Percentiles rank a stretch among this genome's conserved stretches.
Conservation (phyloP, 2,113 vertebrate species). For the Nesoenas mayeri region DNA sequence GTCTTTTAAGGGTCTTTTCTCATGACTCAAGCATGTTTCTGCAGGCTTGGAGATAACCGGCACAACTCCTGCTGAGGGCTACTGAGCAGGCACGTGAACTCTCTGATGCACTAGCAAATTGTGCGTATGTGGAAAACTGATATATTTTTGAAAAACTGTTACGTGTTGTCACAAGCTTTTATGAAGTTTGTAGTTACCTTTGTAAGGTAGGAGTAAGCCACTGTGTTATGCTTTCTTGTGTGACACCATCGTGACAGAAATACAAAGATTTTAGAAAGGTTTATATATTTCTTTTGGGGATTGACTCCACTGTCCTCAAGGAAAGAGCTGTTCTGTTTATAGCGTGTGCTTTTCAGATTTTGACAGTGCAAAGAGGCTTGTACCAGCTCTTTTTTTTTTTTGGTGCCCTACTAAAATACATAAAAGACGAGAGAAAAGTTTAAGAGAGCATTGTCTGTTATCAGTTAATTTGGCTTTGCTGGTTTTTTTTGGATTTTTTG, state of each 20-base stretch:
- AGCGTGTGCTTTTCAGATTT: neutral
- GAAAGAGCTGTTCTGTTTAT: neutral
- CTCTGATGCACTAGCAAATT: neutral
- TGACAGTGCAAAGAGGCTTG: neutral
- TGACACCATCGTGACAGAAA: neutral
- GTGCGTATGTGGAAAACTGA: neutral
- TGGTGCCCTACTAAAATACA: neutral
- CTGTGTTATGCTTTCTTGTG: neutral
- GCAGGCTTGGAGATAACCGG: neutral
- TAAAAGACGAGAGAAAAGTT: neutral
- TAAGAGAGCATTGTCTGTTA: neutral
- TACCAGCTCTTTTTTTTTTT: neutral
- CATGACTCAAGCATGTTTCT: neutral
- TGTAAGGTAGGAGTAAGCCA: neutral
- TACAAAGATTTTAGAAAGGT: neutral
- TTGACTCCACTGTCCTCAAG: neutral
- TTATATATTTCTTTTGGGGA: neutral
- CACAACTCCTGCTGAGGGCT: neutral
- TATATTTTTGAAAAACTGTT: neutral
- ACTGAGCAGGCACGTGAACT: neutral
- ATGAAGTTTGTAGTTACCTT: neutral
- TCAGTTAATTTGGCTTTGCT: neutral
- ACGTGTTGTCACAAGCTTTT: neutral
- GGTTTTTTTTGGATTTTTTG: too few relatives aligned
- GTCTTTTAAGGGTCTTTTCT: neutral